phyloP scores from a whole-genome alignment of 2,888 invertebrate species.

The Spicauda simplicius region DNA sequence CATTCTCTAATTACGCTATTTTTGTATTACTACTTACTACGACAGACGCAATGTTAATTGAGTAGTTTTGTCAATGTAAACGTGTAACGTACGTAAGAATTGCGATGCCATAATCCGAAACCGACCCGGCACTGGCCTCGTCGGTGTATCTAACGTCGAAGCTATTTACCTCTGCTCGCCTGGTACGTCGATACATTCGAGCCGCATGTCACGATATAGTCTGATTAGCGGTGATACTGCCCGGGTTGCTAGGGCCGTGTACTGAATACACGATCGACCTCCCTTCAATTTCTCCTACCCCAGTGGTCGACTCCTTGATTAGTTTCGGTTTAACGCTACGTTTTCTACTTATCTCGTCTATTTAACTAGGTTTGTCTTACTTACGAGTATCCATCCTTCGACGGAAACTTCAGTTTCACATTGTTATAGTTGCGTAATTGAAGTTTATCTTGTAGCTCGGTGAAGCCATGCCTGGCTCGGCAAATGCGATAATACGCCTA shows the following conservation, averaged over 20 bases:
- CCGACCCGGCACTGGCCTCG: constrained; percentile 17
- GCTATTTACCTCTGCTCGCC: constrained; percentile 47
- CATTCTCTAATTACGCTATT: too few species aligned
- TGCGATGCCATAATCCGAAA: constrained; percentile 29
- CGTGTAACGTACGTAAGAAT: constrained; percentile 12
- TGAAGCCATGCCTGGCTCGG: constrained; percentile 31
- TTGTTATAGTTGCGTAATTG: constrained; percentile 28
- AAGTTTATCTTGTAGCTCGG: constrained; percentile 34
- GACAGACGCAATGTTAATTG: not conserved
- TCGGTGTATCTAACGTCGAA: constrained; percentile 31
- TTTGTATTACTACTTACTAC: not conserved
- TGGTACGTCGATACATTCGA: constrained; percentile 44
- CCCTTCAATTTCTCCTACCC: constrained; percentile 39
- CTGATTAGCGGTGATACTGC: constrained; percentile 67
- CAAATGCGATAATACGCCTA: constrained; percentile 32
- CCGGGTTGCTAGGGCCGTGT: constrained; percentile 48
- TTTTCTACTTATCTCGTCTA: constrained; percentile 34
- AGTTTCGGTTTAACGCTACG: constrained; percentile 36
- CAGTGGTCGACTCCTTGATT: constrained; percentile 39
- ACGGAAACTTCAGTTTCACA: constrained; percentile 10
- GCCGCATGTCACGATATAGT: constrained; percentile 62
- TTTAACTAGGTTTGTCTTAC: constrained; percentile 25
- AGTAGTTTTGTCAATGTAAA: not conserved
- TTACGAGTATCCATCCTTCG: constrained; percentile 14
- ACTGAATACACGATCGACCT: constrained; percentile 53